phyloP scores from a whole-genome alignment of 2,888 invertebrate genomes.

The Deilephila elpenor region DNA sequence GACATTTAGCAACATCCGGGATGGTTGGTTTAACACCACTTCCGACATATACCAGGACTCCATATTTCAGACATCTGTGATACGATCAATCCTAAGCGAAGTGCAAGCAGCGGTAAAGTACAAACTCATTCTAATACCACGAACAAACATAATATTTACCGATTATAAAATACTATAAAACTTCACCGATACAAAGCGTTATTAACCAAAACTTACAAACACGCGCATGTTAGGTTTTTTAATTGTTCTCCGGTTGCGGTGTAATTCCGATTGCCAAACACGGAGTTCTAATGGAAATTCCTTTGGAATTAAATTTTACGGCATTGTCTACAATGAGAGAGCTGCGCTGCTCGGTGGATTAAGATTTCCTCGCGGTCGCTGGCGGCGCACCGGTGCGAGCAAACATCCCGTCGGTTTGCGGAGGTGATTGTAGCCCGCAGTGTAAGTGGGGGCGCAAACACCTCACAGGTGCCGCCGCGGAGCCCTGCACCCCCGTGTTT shows the following conservation, averaged over 20 bases:
- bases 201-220: background rate
- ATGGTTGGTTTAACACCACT: background rate
- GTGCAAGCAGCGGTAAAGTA: background rate
- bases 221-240: conserved; percentile 1
- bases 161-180: too few species aligned
- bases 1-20: conserved; percentile 3
- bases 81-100: background rate
- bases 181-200: too few species aligned
- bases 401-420: conserved; percentile 73
- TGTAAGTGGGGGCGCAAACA: conserved; percentile 81
- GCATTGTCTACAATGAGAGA: conserved; percentile 46
- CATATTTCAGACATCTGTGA: background rate
- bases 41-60: background rate
- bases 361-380: conserved; percentile 72
- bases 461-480: conserved; percentile 72
- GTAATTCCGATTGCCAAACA: conserved; percentile 23
- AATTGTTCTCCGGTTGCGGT: conserved; percentile 10
- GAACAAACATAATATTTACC: background rate
- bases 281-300: conserved; percentile 25
- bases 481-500: conserved; percentile 61
- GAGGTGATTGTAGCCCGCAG: conserved; percentile 69
- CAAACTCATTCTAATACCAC: background rate
- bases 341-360: conserved; percentile 68
- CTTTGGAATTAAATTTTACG: conserved; percentile 27
- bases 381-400: conserved; percentile 56